phyloP scores from a whole-genome alignment of 2,888 invertebrate genomes.

The Ochropacha duplaris region DNA sequence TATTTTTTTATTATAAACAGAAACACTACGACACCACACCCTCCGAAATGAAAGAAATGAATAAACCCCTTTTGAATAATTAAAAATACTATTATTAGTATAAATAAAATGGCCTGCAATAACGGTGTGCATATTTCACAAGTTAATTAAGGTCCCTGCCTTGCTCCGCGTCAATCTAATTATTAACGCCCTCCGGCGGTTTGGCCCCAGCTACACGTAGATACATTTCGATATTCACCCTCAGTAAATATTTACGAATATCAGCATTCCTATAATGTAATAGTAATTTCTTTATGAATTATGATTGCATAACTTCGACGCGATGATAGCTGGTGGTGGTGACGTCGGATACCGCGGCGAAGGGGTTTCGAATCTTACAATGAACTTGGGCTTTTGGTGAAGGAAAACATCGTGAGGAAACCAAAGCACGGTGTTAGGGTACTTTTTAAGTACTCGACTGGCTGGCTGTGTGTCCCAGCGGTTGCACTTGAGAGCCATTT shows the following conservation, averaged over 20 bases:
- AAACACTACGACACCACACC: background rate
- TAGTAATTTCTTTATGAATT: too few species aligned
- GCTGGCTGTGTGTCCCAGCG: too few species aligned
- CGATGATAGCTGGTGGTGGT: too few species aligned
- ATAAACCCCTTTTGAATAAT: conserved; percentile 42
- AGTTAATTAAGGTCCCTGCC: conserved; percentile 53
- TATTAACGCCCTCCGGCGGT: background rate
- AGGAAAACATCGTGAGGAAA: too few species aligned
- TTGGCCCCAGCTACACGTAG: background rate
- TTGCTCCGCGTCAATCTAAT: conserved; percentile 62
- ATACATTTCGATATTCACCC: background rate
- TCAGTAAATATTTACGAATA: background rate
- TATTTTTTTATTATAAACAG: background rate
- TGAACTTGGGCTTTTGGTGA: too few species aligned
- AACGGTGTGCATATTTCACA: conserved; percentile 69
- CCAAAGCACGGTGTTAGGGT: too few species aligned
- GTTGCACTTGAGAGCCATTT: too few species aligned
- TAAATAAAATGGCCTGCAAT: conserved; percentile 50
- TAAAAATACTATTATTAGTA: conserved; percentile 51
- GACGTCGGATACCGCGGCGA: too few species aligned
- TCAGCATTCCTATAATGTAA: background rate
- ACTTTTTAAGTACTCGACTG: too few species aligned
- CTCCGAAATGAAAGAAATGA: background rate
- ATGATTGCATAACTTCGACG: too few species aligned
- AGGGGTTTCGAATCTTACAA: too few species aligned